Percentiles rank a stretch among this genome's conserved stretches.
Evolutionary conservation across 1,140 invertebrate genomes (phyloP).

Genomic region (Panagrolaimus sp.): DNA sequence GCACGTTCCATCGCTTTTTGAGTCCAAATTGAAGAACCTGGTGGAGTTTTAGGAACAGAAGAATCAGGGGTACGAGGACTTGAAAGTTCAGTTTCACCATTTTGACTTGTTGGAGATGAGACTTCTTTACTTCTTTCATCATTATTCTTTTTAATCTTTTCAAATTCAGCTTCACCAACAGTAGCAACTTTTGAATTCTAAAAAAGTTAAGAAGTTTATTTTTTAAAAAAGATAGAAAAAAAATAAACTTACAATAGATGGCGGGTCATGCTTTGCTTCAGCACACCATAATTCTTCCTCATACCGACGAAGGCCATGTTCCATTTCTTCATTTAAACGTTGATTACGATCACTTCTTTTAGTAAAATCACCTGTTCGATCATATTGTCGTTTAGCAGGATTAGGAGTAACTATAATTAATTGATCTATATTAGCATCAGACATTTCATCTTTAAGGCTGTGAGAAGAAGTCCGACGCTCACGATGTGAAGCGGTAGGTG

Average conservation of each 20-base stretch:
- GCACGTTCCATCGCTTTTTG: constrained; percentile 53
- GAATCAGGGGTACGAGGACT: constrained; percentile 7
- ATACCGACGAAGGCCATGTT: constrained; percentile 87
- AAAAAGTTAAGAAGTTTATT: too few species aligned
- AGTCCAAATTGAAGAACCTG: constrained; percentile 44
- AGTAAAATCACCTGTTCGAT: constrained; percentile 76
- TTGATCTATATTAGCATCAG: constrained; percentile 86
- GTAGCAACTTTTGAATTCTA: constrained; percentile 26
- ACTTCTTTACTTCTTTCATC: constrained; percentile 20
- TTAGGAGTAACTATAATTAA: constrained; percentile 83
- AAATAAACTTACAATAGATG: neutral
- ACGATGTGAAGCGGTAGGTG: constrained; percentile 29
- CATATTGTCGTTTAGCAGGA: constrained; percentile 65
- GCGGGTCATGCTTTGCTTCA: neutral
- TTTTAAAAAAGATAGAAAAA: too few species aligned
- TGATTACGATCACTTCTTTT: constrained; percentile 64
- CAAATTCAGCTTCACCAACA: constrained; percentile 26
- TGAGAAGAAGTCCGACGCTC: constrained; percentile 15
- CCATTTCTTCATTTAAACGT: constrained; percentile 91
- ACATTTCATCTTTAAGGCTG: constrained; percentile 77
- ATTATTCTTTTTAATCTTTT: constrained; percentile 40
- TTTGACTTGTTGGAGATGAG: constrained; percentile 20
- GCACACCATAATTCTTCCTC: constrained; percentile 77
- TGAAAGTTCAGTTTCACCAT: neutral
- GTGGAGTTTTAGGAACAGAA: neutral